phyloP scores from a whole-genome alignment of 2,888 invertebrate genomes.

The Stictocephala bisonia region DNA sequence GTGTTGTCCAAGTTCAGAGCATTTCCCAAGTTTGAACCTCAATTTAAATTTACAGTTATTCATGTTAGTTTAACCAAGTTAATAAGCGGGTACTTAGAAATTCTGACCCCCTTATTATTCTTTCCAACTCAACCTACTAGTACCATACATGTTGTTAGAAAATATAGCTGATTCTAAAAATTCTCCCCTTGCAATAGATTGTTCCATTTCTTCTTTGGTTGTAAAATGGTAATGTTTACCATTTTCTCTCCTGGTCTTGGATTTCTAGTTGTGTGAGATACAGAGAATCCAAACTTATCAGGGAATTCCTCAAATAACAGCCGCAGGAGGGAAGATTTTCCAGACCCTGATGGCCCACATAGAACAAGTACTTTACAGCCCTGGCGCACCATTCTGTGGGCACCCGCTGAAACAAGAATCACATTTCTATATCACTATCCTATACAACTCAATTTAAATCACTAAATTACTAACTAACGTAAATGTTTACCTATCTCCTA shows the following conservation, averaged over 20 bases:
- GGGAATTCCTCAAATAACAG: conserved; percentile 88
- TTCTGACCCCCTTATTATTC: no score
- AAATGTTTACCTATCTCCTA: no score
- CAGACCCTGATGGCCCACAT: conserved; percentile 96
- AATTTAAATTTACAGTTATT: no score
- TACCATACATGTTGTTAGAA: conserved; percentile 96
- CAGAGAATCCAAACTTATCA: conserved; percentile 92
- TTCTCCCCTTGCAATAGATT: conserved; percentile 79
- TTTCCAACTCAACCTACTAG: conserved; percentile 84
- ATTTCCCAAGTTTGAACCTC: no score
- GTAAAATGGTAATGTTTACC: conserved; percentile 92
- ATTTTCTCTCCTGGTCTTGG: conserved; percentile 80
- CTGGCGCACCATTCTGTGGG: conserved; percentile 48
- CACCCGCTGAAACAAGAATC: conserved; percentile 42
- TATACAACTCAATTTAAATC: no score
- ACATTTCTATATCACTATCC: no score
- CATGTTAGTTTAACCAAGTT: no score
- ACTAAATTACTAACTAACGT: no score
- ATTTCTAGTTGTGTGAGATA: conserved; percentile 90
- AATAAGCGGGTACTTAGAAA: no score
- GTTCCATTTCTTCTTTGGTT: conserved; percentile 78
- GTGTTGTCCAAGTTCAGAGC: no score
- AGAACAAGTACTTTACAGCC: conserved; percentile 72
- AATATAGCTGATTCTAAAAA: conserved; percentile 94
- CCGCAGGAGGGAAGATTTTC: conserved; percentile 93